Evolutionary conservation across 2,888 invertebrate genomes (phyloP).

Genomic region (Agapostemon virescens): DNA sequence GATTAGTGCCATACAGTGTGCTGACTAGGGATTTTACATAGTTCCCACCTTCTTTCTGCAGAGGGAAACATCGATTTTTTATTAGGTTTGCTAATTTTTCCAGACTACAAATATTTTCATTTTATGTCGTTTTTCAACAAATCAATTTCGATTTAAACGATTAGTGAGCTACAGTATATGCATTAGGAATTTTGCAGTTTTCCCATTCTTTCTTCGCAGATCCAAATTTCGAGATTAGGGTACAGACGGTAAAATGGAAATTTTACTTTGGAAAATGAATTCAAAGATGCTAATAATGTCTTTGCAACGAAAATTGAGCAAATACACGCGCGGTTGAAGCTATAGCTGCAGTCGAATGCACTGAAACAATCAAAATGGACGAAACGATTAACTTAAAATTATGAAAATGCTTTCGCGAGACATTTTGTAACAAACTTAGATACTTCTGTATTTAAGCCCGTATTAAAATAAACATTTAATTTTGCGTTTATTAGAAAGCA

Average conservation of each 20-base stretch:
- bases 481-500: background rate
- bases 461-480: background rate
- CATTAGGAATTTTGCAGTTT: too few relatives aligned
- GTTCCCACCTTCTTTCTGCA: background rate
- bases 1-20: background rate
- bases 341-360: background rate
- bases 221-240: too few relatives aligned
- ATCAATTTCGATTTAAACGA: too few relatives aligned
- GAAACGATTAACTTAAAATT: background rate
- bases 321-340: background rate
- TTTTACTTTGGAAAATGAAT: background rate
- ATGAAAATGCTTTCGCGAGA: background rate
- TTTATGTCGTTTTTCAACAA: too few relatives aligned
- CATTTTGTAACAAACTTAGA: too few relatives aligned
- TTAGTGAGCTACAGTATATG: too few relatives aligned
- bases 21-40: background rate
- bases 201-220: too few relatives aligned
- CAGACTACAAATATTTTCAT: too few relatives aligned
- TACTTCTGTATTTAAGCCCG: background rate
- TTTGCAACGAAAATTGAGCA: background rate
- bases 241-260: background rate
- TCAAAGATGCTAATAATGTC: background rate
- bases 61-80: slow-evolving; percentile 22
- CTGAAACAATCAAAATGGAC: background rate
- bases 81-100: slow-evolving; percentile 32